Conservation (phyloP, 2,113 vertebrate genomes). For the Halcyon malimbica region DNA sequence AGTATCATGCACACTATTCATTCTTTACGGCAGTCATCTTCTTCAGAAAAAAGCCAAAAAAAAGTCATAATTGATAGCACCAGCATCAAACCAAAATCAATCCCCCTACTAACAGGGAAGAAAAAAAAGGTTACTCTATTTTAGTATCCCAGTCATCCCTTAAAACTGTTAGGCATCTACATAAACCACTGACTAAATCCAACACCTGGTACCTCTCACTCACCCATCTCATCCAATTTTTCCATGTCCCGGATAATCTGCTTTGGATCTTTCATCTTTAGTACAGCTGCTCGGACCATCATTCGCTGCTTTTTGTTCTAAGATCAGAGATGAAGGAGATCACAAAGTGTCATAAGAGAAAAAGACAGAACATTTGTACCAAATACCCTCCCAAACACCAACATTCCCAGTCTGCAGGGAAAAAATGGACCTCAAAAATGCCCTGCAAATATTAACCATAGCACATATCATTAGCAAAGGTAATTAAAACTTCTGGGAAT, state of each 20-base stretch:
- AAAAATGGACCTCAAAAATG: neutral
- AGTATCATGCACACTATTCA: neutral
- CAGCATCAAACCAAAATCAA: neutral
- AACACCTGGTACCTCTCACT: constrained; percentile 19
- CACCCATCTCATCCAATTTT: constrained; percentile 99
- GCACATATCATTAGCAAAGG: neutral
- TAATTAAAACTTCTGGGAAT: neutral
- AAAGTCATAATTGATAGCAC: neutral
- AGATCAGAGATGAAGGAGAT: neutral
- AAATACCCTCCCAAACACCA: neutral
- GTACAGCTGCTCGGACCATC: constrained; percentile 98
- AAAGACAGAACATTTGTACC: neutral
- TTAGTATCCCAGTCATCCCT: neutral
- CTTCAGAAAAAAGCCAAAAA: neutral
- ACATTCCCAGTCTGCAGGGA: neutral
- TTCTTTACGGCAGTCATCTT: neutral
- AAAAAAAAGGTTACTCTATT: neutral
- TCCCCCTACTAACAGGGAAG: neutral
- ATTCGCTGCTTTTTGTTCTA: constrained; percentile 99
- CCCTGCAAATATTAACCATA: neutral
- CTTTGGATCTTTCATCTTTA: constrained; percentile 99
- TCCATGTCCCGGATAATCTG: constrained; percentile 99
- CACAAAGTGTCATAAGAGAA: neutral
- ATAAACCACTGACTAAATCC: neutral
- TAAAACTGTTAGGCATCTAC: neutral